Percentiles rank a stretch among this genome's conserved stretches.
phyloP scores from a whole-genome alignment of 37 sponge, comb jelly and placozoan species.

The Halichondria panicea region DNA sequence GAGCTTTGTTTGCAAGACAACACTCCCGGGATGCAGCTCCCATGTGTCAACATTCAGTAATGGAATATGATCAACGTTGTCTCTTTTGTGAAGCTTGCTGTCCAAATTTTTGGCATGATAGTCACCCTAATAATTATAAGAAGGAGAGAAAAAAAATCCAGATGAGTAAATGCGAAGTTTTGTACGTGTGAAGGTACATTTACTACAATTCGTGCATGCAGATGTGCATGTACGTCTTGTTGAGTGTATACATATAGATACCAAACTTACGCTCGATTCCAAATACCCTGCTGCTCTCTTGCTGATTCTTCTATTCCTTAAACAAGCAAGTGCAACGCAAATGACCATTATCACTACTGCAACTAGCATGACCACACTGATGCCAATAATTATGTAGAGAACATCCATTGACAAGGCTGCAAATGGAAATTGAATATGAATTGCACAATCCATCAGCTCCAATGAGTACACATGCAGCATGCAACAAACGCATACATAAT shows the following conservation, averaged over 20 bases:
- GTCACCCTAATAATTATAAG: too few relatives aligned
- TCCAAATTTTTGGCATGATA: too few relatives aligned
- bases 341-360: neutral
- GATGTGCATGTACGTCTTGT: neutral
- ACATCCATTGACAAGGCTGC: neutral
- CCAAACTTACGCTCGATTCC: too few relatives aligned
- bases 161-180: neutral
- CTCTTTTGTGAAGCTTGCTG: neutral
- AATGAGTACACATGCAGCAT: neutral
- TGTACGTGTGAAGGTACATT: neutral
- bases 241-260: too few relatives aligned
- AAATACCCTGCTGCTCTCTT: neutral
- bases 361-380: slow-evolving; percentile 13
- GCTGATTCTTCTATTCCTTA: neutral
- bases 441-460: neutral
- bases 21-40: slow-evolving; percentile 45
- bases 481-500: neutral
- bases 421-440: neutral
- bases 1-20: slow-evolving; percentile 28
- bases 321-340: neutral
- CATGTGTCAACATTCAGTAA: slow-evolving; percentile 13
- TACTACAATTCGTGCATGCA: neutral
- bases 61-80: neutral
- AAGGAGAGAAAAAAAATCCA: too few relatives aligned
- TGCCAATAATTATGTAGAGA: slow-evolving; percentile 2